These are phyloP conservation scores for Cataglyphis livida DNA, from an alignment of 2,888 invertebrate genomes.

Conservation along the genomic window DNA sequence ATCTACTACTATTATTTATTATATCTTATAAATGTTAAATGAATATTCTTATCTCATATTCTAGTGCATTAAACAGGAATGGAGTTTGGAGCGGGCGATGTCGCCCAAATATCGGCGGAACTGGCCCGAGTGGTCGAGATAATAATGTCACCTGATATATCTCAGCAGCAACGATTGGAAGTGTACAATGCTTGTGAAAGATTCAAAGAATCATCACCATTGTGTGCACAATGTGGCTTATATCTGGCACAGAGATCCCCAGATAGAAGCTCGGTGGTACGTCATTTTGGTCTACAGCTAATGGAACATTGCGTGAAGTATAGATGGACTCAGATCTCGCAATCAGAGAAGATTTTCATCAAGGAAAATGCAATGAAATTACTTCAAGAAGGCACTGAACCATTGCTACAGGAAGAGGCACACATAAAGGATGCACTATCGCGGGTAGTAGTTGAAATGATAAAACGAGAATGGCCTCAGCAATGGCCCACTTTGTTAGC, in stretches of 20 bases:
- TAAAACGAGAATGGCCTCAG: slow-evolving; percentile 99
- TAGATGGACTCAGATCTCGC: slow-evolving; percentile 95
- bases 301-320: slow-evolving; percentile 98
- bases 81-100: slow-evolving; percentile 88
- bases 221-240: slow-evolving; percentile 95
- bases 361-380: slow-evolving; percentile 97
- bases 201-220: slow-evolving; percentile 94
- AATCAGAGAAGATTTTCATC: slow-evolving; percentile 95
- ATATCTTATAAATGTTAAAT: background rate
- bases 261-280: slow-evolving; percentile 91
- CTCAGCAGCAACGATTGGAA: slow-evolving; percentile 91
- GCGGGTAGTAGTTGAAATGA: slow-evolving; percentile 98
- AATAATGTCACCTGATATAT: slow-evolving; percentile 92
- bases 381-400: slow-evolving; percentile 91
- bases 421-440: slow-evolving; percentile 95
- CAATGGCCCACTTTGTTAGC: slow-evolving; percentile 95
- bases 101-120: slow-evolving; percentile 91
- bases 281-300: slow-evolving; percentile 96
- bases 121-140: slow-evolving; percentile 93
- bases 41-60: slow-evolving; percentile 31
- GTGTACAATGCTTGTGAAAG: slow-evolving; percentile 94
- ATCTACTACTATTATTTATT: background rate
- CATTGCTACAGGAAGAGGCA: slow-evolving; percentile 89
- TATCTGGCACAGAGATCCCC: slow-evolving; percentile 90
- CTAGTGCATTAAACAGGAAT: slow-evolving; percentile 75